Percentiles rank a stretch among this genome's conserved stretches.
phyloP scores from a whole-genome alignment of 2,797 vertebrate species.

The Clarias platycephalus region DNA sequence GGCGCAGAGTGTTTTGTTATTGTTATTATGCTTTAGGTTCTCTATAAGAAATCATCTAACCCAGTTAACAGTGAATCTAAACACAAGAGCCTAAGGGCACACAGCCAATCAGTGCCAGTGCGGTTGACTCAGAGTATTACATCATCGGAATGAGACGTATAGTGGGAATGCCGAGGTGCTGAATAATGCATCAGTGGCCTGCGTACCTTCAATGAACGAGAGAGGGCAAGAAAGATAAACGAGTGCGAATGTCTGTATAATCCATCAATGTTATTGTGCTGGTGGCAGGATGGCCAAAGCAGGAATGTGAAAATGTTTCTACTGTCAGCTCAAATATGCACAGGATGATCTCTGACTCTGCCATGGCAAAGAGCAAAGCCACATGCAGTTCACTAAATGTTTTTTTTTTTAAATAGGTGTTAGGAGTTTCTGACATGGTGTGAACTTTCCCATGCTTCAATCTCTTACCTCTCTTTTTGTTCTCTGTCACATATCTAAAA shows the following conservation, averaged over 20 bases:
- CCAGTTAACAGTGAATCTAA: slow-evolving; percentile 5
- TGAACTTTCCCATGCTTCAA: no score
- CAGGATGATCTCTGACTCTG: slow-evolving; percentile 27
- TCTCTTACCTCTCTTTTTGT: no score
- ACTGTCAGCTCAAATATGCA: slow-evolving; percentile 50
- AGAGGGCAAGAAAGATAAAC: slow-evolving; percentile 45
- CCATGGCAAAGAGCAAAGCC: not conserved
- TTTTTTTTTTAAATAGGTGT: no score
- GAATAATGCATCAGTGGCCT: slow-evolving; percentile 52
- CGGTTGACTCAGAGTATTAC: slow-evolving; percentile 48
- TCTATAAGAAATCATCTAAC: slow-evolving; percentile 15
- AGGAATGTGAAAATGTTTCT: slow-evolving; percentile 49
- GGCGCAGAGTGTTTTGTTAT: not conserved
- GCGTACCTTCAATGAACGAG: slow-evolving; percentile 55
- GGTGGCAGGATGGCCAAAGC: slow-evolving; percentile 47
- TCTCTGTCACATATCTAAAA: no score
- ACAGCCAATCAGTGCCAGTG: slow-evolving; percentile 23
- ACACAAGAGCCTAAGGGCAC: slow-evolving; percentile 32
- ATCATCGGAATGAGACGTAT: slow-evolving; percentile 46
- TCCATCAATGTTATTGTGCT: slow-evolving; percentile 60
- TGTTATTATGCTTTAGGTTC: slow-evolving; percentile 3
- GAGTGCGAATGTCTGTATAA: slow-evolving; percentile 51
- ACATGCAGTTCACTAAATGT: not conserved
- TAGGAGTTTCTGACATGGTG: no score
- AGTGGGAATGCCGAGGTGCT: slow-evolving; percentile 41